Evolutionary conservation across 2,888 invertebrate species (phyloP), one percentile per base, ranked within the genome.

Genomic region (Eristalinus sepulchralis): DNA sequence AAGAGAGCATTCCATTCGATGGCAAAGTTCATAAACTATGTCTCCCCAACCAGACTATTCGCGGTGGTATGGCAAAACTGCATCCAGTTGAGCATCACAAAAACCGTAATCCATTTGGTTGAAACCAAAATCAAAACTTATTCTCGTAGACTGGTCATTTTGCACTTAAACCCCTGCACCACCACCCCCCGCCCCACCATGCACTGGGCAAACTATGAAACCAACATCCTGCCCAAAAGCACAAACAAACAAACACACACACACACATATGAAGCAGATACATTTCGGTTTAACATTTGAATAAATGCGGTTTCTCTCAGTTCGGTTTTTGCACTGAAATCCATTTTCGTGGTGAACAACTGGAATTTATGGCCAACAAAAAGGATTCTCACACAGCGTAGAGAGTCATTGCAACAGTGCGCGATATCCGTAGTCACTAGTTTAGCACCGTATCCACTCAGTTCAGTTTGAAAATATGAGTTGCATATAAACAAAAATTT

Each of bases 51-150:
- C n/a, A 5, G 59, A n/a, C 31, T 22, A 63, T 57, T 68, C 60
- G 55, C 67, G 62, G 36, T 60, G 59, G 71, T 63, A 71, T 13
- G 47, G 53, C 55, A 53, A 17, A 17, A 31, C 39, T 34, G 57
- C 57, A 47, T 27, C 17, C 36, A 64, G 27, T 13, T 24, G 22
- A 34, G 57, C 85, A 73, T 82, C 70, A 64, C 60, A 73, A 70
- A 47, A 70, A 73, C 78, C 78, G 55, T 82, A 82, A 86, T 86
- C 82, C 85, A 78, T 73, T 78, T 78, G 73, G 82, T 64, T 82
- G n/a, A 63, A 78, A 68, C 77, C 77, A 78, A 85, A 86, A 75
- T 75, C 78, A 82, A 73, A 86, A 86, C 73, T 86, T 78, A 81
- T 85, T 77, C 67, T 20, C 77, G 68, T 72, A 31, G 10, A 66